Percentiles rank a stretch among this genome's conserved stretches.
Evolutionary conservation across 2,888 invertebrate genomes (phyloP).

Genomic region (Zaprionus obscuricornis): DNA sequence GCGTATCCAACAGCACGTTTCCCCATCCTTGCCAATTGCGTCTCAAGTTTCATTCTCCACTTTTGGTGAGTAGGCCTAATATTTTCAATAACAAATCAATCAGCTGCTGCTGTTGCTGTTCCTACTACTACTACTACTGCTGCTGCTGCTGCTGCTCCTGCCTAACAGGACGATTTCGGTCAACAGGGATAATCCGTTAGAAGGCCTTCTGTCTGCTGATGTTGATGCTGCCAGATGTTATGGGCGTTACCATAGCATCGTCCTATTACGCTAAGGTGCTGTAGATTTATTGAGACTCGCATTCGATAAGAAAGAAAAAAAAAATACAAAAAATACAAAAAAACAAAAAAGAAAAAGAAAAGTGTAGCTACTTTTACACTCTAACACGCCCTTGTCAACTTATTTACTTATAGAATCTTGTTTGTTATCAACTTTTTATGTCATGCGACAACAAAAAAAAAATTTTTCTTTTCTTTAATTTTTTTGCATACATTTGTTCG

Average conservation of each 20-base stretch:
- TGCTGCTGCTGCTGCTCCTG: neutral
- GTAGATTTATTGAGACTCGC: constrained; percentile 75
- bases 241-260: constrained; percentile 23
- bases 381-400: constrained; percentile 29
- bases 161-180: constrained; percentile 40
- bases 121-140: neutral
- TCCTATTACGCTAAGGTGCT: constrained; percentile 33
- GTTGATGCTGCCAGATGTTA: constrained; percentile 36
- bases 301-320: constrained; percentile 57
- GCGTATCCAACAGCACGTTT: constrained; percentile 71
- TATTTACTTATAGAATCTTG: constrained; percentile 30
- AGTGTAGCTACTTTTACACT: constrained; percentile 30
- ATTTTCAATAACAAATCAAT: constrained; percentile 78
- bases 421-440: constrained; percentile 58
- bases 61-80: constrained; percentile 65
- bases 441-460: constrained; percentile 38
- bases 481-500: constrained; percentile 35
- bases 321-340: constrained; percentile 11
- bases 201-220: constrained; percentile 28
- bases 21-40: constrained; percentile 4
- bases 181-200: constrained; percentile 75
- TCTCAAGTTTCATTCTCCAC: constrained; percentile 17
- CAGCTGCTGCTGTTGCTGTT: constrained; percentile 59
- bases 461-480: constrained; percentile 26
- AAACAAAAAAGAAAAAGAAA: constrained; percentile 13